Base-by-base conservation (phyloP, 1,140 invertebrate genomes). In the Eciton burchellii region DNA sequence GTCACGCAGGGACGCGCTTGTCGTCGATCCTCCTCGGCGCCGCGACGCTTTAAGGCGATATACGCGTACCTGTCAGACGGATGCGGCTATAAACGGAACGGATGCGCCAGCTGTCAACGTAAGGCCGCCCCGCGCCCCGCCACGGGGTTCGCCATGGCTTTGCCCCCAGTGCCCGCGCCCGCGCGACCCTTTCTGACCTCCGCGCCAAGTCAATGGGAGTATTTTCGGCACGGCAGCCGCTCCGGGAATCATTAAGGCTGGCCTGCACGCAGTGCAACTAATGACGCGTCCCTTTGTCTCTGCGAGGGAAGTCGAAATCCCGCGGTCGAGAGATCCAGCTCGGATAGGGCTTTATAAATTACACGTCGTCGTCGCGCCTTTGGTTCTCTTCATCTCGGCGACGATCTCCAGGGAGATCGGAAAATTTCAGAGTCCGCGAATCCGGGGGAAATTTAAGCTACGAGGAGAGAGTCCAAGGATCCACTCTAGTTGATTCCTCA, bases 51-150 rank as follows among this genome's bases (percentile, higher is more conserved):
- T 73, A 73, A 81, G 77, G 60, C 77, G 68, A 60, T 52, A 62
- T 29, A 73, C 68, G 54, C 74, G 65, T 79, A 79, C 52, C 74
- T 79, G 74, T 79, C 74, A 79, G 35, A n/a, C 63, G 24, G n/a
- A 56, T 35, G 63, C 29, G 21, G 60, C 68, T 81, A 81, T 81
- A 81, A 81, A 79, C 63, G 24, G 63, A 79, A 81, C 77, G 26
- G 77, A 73, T 81, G 68, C 77, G 26, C 54, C 77, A 73, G 54
- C 77, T 81, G 77, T 81, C 77, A 81, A 81, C 68, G 54, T 81
- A 81, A 81, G 68, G 56, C 73, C 77, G 45, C 47, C 45, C 49
- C 54, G 54, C 63, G 19, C 16, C 19, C 12, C 29, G 24, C 60
- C 77, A 60, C 45, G 59, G 59, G 60, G 68, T n/a, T n/a, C n/a